Evolutionary conservation across 2,797 vertebrate genomes (phyloP), one percentile per base, ranked within the genome.

Genomic region (Coregonus suidteri): DNA sequence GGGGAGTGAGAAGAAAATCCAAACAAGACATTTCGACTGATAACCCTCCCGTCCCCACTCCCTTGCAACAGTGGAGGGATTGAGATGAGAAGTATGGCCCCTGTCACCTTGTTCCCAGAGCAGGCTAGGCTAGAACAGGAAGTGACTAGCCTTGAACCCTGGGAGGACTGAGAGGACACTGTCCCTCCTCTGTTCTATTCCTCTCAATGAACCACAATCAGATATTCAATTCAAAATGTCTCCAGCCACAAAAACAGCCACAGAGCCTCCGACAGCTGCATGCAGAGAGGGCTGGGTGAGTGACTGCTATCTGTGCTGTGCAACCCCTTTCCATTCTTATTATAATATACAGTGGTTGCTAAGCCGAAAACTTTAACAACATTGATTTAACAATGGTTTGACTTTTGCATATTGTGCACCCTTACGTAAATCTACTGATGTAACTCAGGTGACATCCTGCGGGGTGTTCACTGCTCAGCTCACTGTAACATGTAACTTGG

Each of bases 111-210:
- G n/a, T 82, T 92, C 90, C 91, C 91, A 92, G 88, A 77, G 84
- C 80, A 51, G 76, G 73, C 56, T 62, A 84, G 91, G 83, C 87
- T 16, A 74, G 56, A 41, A 92, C 91, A 93, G 94, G 94, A 94
- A 94, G 93, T 91, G 86, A 90, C 75, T 91, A 86, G 90, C 77
- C 75, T 3, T 77, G 82, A 89, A 92, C 88, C 88, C 85, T 74
- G 82, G 77, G 84, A 83, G 82, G 87, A 92, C 85, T 73, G 82
- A 76, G 83, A 83, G 82, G 86, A 92, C 51, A 95, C 93, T 94
- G 92, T 82, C 83, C 78, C 83, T 88, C 84, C 86, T 93, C 93
- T 95, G 94, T 95, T 88, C 93, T 94, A 93, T 95, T 87, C 73
- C 76, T 83, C 83, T 80, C 75, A 76, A 88, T 89, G 86, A 89